These are phyloP conservation scores for Nerophis lumbriciformis DNA, from an alignment of 2,113 vertebrate species.

Conservation along the genomic window DNA sequence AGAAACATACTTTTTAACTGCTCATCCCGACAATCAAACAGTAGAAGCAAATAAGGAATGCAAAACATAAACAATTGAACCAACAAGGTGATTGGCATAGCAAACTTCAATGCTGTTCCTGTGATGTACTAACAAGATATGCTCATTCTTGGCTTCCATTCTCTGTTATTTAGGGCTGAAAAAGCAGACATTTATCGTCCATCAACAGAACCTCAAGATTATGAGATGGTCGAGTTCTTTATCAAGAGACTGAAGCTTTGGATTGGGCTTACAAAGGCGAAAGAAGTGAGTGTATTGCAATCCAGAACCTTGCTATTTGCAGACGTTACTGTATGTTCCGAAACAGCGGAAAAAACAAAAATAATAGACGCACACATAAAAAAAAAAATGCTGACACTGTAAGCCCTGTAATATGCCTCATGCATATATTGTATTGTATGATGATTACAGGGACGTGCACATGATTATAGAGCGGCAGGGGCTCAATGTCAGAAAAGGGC, in stretches of 20 bases:
- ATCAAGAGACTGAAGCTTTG: slow-evolving; percentile 77
- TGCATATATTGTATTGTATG: no score
- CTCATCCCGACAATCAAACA: no score
- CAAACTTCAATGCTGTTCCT: neutral
- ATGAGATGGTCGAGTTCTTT: slow-evolving; percentile 79
- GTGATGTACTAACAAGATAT: neutral
- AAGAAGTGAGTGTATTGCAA: slow-evolving; percentile 59
- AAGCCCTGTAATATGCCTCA: no score
- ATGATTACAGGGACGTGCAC: no score
- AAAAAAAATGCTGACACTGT: no score
- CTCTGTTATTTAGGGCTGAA: slow-evolving; percentile 18
- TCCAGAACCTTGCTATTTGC: no score
- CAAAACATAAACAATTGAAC: no score
- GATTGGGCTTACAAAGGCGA: slow-evolving; percentile 77
- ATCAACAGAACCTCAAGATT: slow-evolving; percentile 69
- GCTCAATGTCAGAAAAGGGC: no score
- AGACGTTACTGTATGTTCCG: neutral
- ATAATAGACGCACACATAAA: neutral
- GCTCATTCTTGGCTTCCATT: neutral
- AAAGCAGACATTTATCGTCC: slow-evolving; percentile 59
- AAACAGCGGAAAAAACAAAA: neutral
- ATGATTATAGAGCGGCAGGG: no score
- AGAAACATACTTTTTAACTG: no score
- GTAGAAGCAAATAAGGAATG: no score
- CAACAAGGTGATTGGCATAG: no score